These are phyloP conservation scores for Xiphorhynchus erythropygius DNA, from an alignment of 2,797 vertebrate genomes.

Conservation along the genomic window DNA sequence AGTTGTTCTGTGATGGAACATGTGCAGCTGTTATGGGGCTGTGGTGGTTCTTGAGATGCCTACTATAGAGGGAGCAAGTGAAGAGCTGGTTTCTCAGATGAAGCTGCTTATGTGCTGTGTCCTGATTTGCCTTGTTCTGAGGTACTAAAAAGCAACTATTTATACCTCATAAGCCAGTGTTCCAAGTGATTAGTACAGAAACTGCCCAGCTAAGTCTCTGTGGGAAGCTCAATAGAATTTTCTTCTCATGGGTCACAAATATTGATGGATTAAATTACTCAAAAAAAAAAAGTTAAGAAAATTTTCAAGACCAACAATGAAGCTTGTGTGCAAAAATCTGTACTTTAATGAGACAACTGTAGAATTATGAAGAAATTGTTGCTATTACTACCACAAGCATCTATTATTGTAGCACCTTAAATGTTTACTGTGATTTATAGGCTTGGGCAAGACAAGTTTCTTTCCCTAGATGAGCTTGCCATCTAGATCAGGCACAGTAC, in stretches of 20 bases:
- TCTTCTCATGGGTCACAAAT: neutral
- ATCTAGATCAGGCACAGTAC: neutral
- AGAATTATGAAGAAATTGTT: neutral
- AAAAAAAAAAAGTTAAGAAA: neutral
- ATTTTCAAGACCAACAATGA: neutral
- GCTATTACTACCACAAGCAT: neutral
- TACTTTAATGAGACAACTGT: neutral
- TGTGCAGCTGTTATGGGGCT: neutral
- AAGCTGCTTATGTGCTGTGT: neutral
- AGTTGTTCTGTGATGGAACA: neutral
- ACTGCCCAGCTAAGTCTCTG: neutral
- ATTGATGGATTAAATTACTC: neutral
- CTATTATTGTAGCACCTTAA: neutral
- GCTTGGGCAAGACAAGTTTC: neutral
- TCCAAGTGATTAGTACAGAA: neutral
- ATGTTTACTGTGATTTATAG: neutral
- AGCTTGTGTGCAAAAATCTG: neutral
- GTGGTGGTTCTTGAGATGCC: neutral
- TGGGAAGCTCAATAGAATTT: neutral
- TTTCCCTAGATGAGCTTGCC: neutral
- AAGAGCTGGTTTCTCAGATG: neutral
- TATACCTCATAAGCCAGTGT: neutral
- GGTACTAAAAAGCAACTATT: neutral
- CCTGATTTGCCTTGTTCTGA: neutral
- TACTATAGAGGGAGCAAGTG: neutral